phyloP scores from a whole-genome alignment of 1,140 invertebrate genomes.

The Tetragonula clypearis region DNA sequence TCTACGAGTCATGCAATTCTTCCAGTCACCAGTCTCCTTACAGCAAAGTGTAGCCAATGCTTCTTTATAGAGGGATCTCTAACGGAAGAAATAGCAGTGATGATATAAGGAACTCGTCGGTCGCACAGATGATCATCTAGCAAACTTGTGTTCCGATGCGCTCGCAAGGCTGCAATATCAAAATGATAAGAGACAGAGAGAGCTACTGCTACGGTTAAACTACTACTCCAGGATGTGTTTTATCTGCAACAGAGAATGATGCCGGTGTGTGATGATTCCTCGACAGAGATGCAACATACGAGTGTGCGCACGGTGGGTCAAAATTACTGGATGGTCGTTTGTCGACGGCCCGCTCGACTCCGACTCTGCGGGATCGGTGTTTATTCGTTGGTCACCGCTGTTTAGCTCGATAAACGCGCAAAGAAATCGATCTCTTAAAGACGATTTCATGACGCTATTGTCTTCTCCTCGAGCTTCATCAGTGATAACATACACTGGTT shows the following conservation, averaged over 20 bases:
- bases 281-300: slow-evolving; percentile 5
- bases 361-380: slow-evolving; percentile 14
- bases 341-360: slow-evolving; percentile 21
- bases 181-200: slow-evolving; percentile 65
- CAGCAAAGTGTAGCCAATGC: neutral
- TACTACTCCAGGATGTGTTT: slow-evolving; percentile 73
- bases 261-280: slow-evolving; percentile 50
- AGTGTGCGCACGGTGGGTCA: slow-evolving; percentile 19
- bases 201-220: slow-evolving; percentile 69
- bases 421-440: neutral
- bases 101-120: neutral
- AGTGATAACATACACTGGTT: slow-evolving; percentile 34
- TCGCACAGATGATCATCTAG: neutral
- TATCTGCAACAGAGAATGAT: slow-evolving; percentile 75
- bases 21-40: neutral
- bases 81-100: neutral
- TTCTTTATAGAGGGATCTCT: neutral
- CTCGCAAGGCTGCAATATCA: slow-evolving; percentile 62
- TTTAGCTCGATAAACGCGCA: neutral
- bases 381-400: slow-evolving; percentile 19
- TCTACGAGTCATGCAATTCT: neutral
- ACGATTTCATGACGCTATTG: slow-evolving; percentile 13
- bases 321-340: slow-evolving; percentile 27
- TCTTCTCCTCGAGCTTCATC: slow-evolving; percentile 31
- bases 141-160: neutral